These are phyloP conservation scores for Hanleya hanleyi DNA, from an alignment of 2,888 invertebrate genomes.

Conservation along the genomic window DNA sequence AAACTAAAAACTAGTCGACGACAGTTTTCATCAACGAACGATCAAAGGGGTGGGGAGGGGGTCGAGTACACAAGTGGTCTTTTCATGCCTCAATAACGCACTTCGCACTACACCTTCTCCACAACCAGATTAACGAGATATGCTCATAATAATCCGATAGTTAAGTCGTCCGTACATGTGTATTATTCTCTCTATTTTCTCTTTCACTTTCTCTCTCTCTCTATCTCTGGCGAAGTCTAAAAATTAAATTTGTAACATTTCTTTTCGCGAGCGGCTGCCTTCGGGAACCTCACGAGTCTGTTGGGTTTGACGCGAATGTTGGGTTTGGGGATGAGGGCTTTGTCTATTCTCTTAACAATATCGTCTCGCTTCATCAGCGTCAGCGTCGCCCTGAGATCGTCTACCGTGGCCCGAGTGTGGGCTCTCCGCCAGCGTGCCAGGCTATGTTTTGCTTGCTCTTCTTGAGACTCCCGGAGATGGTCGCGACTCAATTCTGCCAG, in stretches of 20 bases:
- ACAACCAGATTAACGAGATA: too few species aligned
- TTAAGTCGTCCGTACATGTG: too few species aligned
- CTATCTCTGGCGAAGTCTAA: too few species aligned
- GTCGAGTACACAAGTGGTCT: too few species aligned
- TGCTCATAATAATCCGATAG: too few species aligned
- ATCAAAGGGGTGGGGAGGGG: too few species aligned
- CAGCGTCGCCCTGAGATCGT: constrained; percentile 54
- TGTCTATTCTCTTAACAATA: constrained; percentile 54
- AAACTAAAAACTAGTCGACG: too few species aligned
- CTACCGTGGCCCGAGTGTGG: constrained; percentile 59
- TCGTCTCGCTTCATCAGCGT: constrained; percentile 51
- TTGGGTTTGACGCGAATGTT: not conserved
- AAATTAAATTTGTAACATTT: constrained; percentile 5
- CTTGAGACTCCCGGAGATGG: constrained; percentile 51
- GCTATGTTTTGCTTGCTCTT: constrained; percentile 48
- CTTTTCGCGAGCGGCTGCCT: not conserved
- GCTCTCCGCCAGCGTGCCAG: constrained; percentile 62
- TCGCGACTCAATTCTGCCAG: constrained; percentile 58
- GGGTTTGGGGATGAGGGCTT: not conserved
- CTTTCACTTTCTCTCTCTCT: too few species aligned
- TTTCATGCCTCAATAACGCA: too few species aligned
- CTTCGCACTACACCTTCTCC: too few species aligned
- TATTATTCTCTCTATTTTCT: too few species aligned
- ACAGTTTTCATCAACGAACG: too few species aligned
- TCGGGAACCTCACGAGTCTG: not conserved